Conservation (phyloP, 2,797 vertebrate species). For the Phalloptychus januarius region DNA sequence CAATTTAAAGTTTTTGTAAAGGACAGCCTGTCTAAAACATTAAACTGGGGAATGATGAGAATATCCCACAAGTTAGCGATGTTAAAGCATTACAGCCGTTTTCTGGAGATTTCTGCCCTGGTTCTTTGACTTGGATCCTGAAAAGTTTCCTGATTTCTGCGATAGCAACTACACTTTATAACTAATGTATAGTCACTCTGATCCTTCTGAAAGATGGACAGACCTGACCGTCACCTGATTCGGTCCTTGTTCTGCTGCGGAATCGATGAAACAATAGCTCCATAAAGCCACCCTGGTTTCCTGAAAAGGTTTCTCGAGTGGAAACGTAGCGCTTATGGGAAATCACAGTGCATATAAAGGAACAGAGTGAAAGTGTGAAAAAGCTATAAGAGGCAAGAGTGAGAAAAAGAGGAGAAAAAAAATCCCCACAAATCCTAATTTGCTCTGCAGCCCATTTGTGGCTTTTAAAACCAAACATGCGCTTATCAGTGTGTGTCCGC, state of each 20-base stretch:
- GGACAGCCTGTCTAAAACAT: background rate
- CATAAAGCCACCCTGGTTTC: background rate
- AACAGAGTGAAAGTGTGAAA: conserved; percentile 29
- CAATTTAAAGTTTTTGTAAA: background rate
- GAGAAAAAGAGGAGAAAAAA: background rate
- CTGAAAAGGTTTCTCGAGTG: background rate
- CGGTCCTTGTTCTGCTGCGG: background rate
- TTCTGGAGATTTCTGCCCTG: background rate
- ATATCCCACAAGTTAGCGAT: background rate
- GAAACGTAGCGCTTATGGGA: background rate
- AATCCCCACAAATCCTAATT: conserved; percentile 52
- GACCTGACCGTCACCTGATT: background rate
- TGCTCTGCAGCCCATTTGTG: conserved; percentile 61
- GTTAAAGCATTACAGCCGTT: background rate
- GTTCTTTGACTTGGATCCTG: background rate
- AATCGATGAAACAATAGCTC: background rate
- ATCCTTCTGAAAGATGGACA: background rate
- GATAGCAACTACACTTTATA: background rate
- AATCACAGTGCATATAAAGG: conserved; percentile 37
- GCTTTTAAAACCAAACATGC: conserved; percentile 61
- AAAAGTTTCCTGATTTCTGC: background rate
- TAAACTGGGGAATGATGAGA: background rate
- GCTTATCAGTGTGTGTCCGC: conserved; percentile 59
- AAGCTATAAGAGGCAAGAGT: conserved; percentile 11
- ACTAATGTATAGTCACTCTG: background rate